These are phyloP conservation scores for Heptranchias perlo DNA, from an alignment of 2,113 vertebrate species.

Conservation along the genomic window DNA sequence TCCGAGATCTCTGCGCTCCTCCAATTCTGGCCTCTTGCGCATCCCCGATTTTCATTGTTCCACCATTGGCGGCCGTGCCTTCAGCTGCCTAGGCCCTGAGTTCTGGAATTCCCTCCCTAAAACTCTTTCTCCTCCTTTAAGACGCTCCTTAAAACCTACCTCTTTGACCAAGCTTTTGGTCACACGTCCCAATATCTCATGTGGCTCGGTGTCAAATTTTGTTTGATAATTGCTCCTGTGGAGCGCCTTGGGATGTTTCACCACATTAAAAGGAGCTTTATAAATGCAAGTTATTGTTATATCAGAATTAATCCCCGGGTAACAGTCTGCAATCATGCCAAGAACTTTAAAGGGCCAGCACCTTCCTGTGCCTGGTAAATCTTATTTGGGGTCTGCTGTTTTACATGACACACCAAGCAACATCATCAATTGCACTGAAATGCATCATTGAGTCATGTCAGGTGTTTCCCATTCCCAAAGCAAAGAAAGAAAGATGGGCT, in stretches of 20 bases:
- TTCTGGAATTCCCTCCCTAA: background rate
- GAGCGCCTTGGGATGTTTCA: background rate
- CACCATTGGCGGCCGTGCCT: background rate
- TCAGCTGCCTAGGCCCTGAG: background rate
- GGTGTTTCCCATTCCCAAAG: too few relatives aligned
- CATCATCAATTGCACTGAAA: background rate
- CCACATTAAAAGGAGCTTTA: background rate
- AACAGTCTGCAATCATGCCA: background rate
- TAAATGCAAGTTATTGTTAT: background rate
- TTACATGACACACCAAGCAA: background rate
- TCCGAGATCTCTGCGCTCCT: background rate
- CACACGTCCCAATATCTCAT: background rate
- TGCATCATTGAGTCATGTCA: background rate
- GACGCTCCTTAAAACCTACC: background rate
- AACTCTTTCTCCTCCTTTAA: background rate
- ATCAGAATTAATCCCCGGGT: background rate
- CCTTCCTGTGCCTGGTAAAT: background rate
- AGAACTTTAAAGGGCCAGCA: background rate
- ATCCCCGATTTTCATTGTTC: background rate
- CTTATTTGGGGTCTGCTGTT: background rate
- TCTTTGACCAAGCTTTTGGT: background rate
- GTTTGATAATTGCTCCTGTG: background rate
- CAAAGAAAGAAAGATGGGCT: too few relatives aligned
- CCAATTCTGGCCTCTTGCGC: background rate
- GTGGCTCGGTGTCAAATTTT: background rate